Conservation (phyloP, 2,888 invertebrate species). For the Philereme transversata region DNA sequence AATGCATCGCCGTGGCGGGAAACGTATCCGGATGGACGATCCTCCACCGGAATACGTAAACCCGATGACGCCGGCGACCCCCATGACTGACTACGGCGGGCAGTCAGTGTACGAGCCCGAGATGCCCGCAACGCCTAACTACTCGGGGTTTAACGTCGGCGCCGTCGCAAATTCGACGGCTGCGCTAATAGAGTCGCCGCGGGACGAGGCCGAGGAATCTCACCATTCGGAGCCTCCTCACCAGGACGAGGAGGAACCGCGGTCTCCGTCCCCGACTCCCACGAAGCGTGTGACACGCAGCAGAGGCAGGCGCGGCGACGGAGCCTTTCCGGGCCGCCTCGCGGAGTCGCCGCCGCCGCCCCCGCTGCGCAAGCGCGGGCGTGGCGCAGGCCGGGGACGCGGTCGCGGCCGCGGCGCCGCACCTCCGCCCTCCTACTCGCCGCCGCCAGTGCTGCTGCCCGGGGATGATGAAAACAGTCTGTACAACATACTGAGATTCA, state of each 20-base stretch:
- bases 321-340: slow-evolving; percentile 72
- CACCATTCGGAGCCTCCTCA: slow-evolving; percentile 44
- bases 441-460: slow-evolving; percentile 76
- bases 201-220: slow-evolving; percentile 67
- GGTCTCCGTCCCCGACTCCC: slow-evolving; percentile 84
- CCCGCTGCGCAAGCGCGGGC: slow-evolving; percentile 68
- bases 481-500: slow-evolving; percentile 92
- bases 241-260: slow-evolving; percentile 67
- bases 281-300: slow-evolving; percentile 87
- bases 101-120: slow-evolving; percentile 80
- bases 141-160: slow-evolving; percentile 68
- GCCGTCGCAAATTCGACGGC: slow-evolving; percentile 64
- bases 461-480: slow-evolving; percentile 93
- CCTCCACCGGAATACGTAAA: slow-evolving; percentile 94
- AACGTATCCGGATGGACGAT: slow-evolving; percentile 96
- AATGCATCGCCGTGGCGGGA: slow-evolving; percentile 93
- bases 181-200: slow-evolving; percentile 56
- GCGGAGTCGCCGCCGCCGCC: slow-evolving; percentile 80
- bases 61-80: slow-evolving; percentile 82
- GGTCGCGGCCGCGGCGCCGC: slow-evolving; percentile 74
- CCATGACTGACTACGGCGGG: slow-evolving; percentile 82
- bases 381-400: slow-evolving; percentile 64
- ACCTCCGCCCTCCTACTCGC: slow-evolving; percentile 78
- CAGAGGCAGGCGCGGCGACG: slow-evolving; percentile 81
- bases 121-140: slow-evolving; percentile 75